Conservation (phyloP, 1,140 invertebrate species). For the Neodiprion lecontei region DNA sequence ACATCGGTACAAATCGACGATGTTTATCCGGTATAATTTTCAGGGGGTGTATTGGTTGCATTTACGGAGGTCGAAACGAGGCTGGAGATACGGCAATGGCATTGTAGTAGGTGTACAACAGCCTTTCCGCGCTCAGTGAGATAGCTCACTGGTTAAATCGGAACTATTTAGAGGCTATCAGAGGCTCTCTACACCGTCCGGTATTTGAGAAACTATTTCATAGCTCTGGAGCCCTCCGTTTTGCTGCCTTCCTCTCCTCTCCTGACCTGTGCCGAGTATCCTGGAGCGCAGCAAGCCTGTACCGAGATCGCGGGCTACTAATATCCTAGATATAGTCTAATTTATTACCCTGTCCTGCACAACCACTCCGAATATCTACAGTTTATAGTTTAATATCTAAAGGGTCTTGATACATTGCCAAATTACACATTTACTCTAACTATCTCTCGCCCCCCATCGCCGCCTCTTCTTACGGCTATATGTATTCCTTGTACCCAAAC, state of each 20-base stretch:
- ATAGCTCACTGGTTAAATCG: constrained; percentile 42
- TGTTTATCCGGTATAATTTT: too few species aligned
- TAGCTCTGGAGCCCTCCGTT: constrained; percentile 25
- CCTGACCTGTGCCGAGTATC: too few species aligned
- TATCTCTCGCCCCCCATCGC: neutral
- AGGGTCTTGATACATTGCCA: constrained; percentile 10
- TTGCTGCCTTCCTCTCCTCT: constrained; percentile 33
- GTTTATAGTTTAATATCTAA: constrained; percentile 53
- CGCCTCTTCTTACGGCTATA: neutral
- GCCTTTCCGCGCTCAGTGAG: constrained; percentile 4
- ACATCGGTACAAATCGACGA: too few species aligned
- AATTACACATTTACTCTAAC: neutral
- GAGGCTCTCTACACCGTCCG: constrained; percentile 14
- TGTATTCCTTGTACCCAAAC: too few species aligned
- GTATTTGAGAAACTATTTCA: constrained; percentile 53
- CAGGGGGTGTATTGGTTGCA: too few species aligned
- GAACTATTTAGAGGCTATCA: constrained; percentile 50
- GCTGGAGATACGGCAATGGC: neutral
- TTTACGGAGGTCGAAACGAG: neutral
- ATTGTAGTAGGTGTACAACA: too few species aligned
- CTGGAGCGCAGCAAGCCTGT: neutral
- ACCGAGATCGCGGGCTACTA: neutral
- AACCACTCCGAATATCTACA: constrained; percentile 46
- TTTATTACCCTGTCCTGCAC: constrained; percentile 36
- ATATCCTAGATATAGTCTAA: constrained; percentile 36